Base-by-base conservation (phyloP, 2,888 invertebrate species). In the Hofmannophila pseudospretella region DNA sequence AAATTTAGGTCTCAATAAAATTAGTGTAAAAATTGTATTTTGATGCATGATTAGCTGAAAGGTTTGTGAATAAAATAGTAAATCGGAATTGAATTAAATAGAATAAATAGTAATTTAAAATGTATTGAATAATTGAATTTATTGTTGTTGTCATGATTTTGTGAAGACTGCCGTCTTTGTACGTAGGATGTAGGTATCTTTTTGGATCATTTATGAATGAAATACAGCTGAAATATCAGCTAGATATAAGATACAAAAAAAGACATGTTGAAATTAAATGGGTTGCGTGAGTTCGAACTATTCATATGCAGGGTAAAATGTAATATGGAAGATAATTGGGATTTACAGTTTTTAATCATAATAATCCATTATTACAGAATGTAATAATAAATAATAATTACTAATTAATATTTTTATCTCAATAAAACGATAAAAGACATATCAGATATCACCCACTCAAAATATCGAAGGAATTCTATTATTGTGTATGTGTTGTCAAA, bases 1-100 rank as follows among this genome's bases (percentile, higher is more conserved):
- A 61, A 56, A 50, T 57, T 52, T 49, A 57, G 61, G 59, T 64
- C 60, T 65, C 60, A 56, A 50, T 55, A 42, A 56, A 47, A 47
- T 49, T 45, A 54, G 41, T 38, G 35, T 42, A 42, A 36, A 52
- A 55, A 44, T 39, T 27, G 7, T 19, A 36, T 45, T 38, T 38
- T 36, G 39, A 41, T 41, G 42, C 42, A 37, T 48, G 44, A 32
- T 26, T 32, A 25, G 32, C 38, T 51, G 47, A 48, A 49, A 49
- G 36, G 44, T 44, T 47, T 57, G 52, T 53, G 51, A 49, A 38
- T 36, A 47, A 47, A 44, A 45, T 38, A 44, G 39, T 45, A 42
- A 43, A 40, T 39, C 36, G 37, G 41, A 44, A 34, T 41, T 36
- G 34, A 25, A 43, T 46, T 20, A 36, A 20, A 30, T 36, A 34